A percentile compares a stretch with the other conserved stretches of the same genome.
phyloP scores from a whole-genome alignment of 2,113 vertebrate species.

The Microcebus griseorufus region DNA sequence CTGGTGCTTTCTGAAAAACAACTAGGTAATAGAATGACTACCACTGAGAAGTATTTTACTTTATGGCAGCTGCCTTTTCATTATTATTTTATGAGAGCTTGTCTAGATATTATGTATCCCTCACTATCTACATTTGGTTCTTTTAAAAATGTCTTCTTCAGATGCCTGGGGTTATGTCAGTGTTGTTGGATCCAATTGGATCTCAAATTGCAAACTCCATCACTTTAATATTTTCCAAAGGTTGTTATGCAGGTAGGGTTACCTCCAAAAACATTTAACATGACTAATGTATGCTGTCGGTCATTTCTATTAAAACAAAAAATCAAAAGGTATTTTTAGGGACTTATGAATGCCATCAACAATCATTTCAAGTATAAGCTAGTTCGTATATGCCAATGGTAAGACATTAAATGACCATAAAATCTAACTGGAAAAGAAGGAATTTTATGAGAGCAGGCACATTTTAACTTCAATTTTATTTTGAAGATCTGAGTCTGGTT shows the following conservation, averaged over 20 bases:
- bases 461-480: constrained; percentile 13
- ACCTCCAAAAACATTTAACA: constrained; percentile 42
- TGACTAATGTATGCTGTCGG: constrained; percentile 49
- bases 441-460: constrained; percentile 47
- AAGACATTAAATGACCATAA: constrained; percentile 65
- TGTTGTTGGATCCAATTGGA: constrained; percentile 45
- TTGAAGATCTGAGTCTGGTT: constrained; percentile 12
- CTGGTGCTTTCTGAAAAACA: constrained; percentile 50
- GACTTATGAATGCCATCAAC: constrained; percentile 37
- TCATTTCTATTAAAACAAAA: constrained; percentile 56
- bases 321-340: constrained; percentile 64
- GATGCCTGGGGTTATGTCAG: constrained; percentile 36
- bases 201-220: constrained; percentile 37
- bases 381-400: constrained; percentile 30
- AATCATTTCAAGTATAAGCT: constrained; percentile 71
- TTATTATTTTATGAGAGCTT: constrained; percentile 54
- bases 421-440: constrained; percentile 63
- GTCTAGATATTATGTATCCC: constrained; percentile 33
- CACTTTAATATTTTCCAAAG: constrained; percentile 54
- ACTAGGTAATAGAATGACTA: constrained; percentile 38
- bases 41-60: constrained; percentile 34
- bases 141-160: constrained; percentile 58
- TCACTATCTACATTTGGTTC: constrained; percentile 43
- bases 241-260: constrained; percentile 7
- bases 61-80: constrained; percentile 19